A percentile compares a stretch with the other conserved stretches of the same genome.
Conservation (phyloP, 2,113 vertebrate species). For the Indicator indicator region DNA sequence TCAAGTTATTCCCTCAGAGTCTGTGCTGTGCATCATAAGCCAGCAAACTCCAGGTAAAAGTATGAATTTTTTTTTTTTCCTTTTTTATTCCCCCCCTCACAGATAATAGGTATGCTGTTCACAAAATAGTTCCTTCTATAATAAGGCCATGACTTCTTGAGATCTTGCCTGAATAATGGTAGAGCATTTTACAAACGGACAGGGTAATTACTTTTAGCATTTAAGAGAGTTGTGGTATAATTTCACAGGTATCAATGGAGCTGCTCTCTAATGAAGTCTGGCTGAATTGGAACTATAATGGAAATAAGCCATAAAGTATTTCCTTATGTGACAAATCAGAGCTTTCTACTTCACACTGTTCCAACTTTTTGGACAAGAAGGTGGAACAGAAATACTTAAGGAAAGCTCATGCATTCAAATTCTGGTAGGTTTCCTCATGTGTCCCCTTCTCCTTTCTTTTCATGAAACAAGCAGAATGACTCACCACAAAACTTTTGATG, state of each 20-base stretch:
- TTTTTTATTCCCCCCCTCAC: background rate
- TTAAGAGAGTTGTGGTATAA: background rate
- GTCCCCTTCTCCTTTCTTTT: background rate
- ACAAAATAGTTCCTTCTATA: background rate
- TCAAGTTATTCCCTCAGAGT: background rate
- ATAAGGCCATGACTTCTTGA: background rate
- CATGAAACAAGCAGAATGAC: background rate
- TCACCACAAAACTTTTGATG: background rate
- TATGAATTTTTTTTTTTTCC: background rate
- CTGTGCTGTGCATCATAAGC: background rate
- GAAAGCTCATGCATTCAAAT: background rate
- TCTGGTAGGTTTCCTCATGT: background rate
- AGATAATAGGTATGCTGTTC: background rate
- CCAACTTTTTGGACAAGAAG: background rate
- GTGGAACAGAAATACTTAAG: background rate
- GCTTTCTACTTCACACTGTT: background rate
- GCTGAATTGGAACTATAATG: background rate
- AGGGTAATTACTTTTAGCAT: conserved; percentile 21
- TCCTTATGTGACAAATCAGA: background rate
- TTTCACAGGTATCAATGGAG: background rate
- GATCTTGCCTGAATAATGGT: background rate
- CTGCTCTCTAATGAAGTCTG: background rate
- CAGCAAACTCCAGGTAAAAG: background rate
- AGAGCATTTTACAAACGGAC: background rate
- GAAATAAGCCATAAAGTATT: background rate